Base-by-base conservation (phyloP, 2,888 invertebrate genomes). In the Serripes groenlandicus region DNA sequence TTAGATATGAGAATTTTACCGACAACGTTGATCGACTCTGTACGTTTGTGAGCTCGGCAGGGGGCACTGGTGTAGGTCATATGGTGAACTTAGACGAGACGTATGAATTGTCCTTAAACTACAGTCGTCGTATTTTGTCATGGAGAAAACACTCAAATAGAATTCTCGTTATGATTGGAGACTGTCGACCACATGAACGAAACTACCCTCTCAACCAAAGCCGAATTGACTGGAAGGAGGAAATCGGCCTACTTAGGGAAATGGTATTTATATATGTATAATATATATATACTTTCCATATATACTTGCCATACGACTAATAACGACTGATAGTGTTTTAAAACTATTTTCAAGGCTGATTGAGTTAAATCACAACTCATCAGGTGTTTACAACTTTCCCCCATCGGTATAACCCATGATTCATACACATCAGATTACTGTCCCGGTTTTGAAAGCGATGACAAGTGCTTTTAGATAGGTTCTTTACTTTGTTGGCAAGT, bases 81-180 rank as follows among this genome's bases (percentile, higher is more conserved):
- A 58, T 58, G 58, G 26, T 23, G 26, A 73, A 73, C 34, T 9
- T 23, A 1, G 78, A 78, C 35, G 74, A 78, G 35, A 74, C 78
- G 3, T 78, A 78, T 37, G 78, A 78, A 34, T 34, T 78, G 21
- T 35, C 78, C 0, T n/a, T 78, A 28, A 37, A 52, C 11, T 78
- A 78, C 34, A n/a, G 73, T 18, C 68, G 78, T 0, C 21, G 28
- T 18, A 56, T 42, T 21, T 56, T 78, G 42, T 58, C 21, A 5
- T 78, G 78, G 78, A 52, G 78, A 37, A 21, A 26, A 0, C 21
- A 37, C 2, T 52, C 68, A n/a, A 71, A 72, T 42, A 66, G 42
- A 68, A 66, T 78, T 35, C 66, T 78, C 5, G 72, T 78, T 0
- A 66, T 78, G 71, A 78, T 78, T 23, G 78, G 78, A 5, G 78